These are phyloP conservation scores for Acrocephalus kingi DNA, from an alignment of 2,113 vertebrate genomes.

Conservation along the genomic window DNA sequence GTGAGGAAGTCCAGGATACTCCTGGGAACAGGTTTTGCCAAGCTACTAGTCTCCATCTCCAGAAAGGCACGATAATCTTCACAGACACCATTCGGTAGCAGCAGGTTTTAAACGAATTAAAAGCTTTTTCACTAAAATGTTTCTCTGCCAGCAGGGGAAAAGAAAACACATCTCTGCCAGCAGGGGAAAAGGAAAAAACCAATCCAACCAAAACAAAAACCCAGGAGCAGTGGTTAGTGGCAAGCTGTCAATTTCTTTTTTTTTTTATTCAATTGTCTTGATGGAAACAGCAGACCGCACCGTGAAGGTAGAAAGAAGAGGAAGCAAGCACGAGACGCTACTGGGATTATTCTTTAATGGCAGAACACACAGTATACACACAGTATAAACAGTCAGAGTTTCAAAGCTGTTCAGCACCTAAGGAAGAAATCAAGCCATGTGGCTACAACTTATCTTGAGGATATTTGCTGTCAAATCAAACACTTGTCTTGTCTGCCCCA, in stretches of 20 bases:
- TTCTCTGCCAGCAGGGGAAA: conserved; percentile 6
- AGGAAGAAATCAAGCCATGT: not conserved
- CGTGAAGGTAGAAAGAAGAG: not conserved
- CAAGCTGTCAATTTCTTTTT: not conserved
- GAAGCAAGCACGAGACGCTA: not conserved
- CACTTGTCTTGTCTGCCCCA: not conserved
- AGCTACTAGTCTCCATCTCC: conserved; percentile 56
- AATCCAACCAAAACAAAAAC: not conserved
- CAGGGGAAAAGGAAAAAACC: not conserved
- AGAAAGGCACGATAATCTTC: conserved; percentile 46
- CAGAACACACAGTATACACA: not conserved
- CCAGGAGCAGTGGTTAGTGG: not conserved
- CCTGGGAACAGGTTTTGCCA: conserved; percentile 55
- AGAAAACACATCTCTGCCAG: not conserved
- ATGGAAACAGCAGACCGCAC: not conserved
- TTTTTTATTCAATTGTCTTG: not conserved
- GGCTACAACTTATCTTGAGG: not conserved
- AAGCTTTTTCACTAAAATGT: conserved; percentile 54
- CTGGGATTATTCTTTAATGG: not conserved
- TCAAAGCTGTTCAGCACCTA: not conserved
- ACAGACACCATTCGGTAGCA: conserved; percentile 17
- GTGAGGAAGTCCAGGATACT: conserved; percentile 7
- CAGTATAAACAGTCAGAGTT: not conserved
- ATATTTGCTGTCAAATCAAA: not conserved
- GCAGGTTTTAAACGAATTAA: conserved; percentile 63